A percentile compares a stretch with the other conserved stretches of the same genome.
These are phyloP conservation scores for Baronia brevicornis DNA, from an alignment of 2,888 invertebrate genomes.

Conservation along the genomic window DNA sequence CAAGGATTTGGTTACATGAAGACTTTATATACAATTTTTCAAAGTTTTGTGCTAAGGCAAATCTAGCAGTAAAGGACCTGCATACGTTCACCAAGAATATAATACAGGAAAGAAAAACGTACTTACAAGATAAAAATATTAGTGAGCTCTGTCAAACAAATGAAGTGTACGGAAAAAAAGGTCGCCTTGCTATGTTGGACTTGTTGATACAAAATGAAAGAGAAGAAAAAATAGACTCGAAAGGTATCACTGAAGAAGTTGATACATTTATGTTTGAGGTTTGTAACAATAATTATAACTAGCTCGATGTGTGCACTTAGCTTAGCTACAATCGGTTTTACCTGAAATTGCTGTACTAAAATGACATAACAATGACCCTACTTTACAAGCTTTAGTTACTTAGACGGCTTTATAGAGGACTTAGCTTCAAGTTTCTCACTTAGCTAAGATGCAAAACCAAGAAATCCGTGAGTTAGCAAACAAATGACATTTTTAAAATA, in stretches of 20 bases:
- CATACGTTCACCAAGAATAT: slow-evolving; percentile 20
- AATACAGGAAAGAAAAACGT: slow-evolving; percentile 17
- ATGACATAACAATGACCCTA: too few species aligned
- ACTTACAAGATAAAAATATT: neutral
- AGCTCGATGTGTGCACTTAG: too few species aligned
- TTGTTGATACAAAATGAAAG: slow-evolving; percentile 74
- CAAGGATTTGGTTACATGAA: slow-evolving; percentile 17
- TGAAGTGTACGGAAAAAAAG: slow-evolving; percentile 35
- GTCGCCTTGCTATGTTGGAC: slow-evolving; percentile 78
- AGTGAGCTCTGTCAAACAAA: neutral
- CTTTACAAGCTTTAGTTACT: too few species aligned
- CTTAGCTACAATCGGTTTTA: too few species aligned
- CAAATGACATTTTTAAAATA: too few species aligned
- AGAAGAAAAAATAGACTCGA: slow-evolving; percentile 71
- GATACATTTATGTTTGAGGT: slow-evolving; percentile 84
- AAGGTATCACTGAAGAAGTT: slow-evolving; percentile 80
- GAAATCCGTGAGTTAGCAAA: too few species aligned
- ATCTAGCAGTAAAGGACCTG: slow-evolving; percentile 15
- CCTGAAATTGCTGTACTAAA: too few species aligned
- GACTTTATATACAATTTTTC: slow-evolving; percentile 15
- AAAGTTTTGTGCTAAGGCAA: slow-evolving; percentile 11
- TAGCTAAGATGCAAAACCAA: too few species aligned
- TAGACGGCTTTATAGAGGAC: too few species aligned
- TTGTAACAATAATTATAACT: slow-evolving; percentile 21
- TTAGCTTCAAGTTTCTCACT: too few species aligned